Evolutionary conservation across 2,113 vertebrate species (phyloP).

Genomic region (Bothrops jararaca): DNA sequence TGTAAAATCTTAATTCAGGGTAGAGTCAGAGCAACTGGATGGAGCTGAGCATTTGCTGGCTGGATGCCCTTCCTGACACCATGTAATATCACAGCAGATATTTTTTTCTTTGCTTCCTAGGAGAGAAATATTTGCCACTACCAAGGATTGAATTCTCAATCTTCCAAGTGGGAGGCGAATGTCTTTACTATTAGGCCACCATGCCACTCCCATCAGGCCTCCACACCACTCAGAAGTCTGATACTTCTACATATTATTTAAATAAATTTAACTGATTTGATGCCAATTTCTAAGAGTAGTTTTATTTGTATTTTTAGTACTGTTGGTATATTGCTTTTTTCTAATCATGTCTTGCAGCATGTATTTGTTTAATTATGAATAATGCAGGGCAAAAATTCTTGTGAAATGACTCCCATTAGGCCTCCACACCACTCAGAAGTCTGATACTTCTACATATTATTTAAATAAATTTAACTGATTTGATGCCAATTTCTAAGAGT

Average conservation of each 20-base stretch:
- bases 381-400: no score
- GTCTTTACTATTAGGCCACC: not conserved
- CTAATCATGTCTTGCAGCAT: no score
- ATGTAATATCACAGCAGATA: not conserved
- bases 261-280: no score
- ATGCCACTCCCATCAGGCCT: not conserved
- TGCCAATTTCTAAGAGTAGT: no score
- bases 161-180: not conserved
- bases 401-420: not conserved
- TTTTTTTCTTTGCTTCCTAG: not conserved
- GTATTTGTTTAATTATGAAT: no score
- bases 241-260: no score
- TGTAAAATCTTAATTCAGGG: not conserved
- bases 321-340: no score
- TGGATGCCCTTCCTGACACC: not conserved
- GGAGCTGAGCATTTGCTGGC: not conserved
- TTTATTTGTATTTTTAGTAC: no score
- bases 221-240: not conserved
- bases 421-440: not conserved
- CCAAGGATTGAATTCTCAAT: not conserved
- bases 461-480: no score
- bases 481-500: no score
- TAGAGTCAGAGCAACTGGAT: not conserved
- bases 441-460: no score
- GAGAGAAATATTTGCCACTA: not conserved